These are phyloP conservation scores for Falco cherrug DNA, from an alignment of 2,797 vertebrate species.

Conservation along the genomic window DNA sequence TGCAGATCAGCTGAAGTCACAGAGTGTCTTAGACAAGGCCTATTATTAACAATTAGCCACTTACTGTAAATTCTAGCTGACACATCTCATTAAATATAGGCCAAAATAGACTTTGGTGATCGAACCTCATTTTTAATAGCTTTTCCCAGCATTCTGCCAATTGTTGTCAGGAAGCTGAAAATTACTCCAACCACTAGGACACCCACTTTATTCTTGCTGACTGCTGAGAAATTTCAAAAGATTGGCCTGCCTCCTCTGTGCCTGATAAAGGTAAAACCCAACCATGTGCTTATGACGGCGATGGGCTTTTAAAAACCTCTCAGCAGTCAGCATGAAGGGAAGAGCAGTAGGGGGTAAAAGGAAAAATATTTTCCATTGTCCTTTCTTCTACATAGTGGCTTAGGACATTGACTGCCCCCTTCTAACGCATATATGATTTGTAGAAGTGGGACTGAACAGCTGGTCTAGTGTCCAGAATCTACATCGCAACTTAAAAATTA, in stretches of 20 bases:
- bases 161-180: conserved; percentile 71
- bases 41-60: conserved; percentile 75
- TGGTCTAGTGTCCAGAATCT: background rate
- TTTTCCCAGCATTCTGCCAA: conserved; percentile 67
- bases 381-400: background rate
- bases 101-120: conserved; percentile 67
- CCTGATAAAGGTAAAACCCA: conserved; percentile 55
- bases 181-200: conserved; percentile 66
- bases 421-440: conserved; percentile 12
- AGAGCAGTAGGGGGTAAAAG: conserved; percentile 20
- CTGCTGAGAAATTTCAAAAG: conserved; percentile 73
- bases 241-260: conserved; percentile 35
- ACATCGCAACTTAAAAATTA: background rate
- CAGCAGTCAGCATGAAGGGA: conserved; percentile 41
- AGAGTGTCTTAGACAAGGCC: conserved; percentile 40
- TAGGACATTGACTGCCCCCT: conserved; percentile 28
- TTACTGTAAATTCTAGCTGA: conserved; percentile 73
- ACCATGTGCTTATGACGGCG: conserved; percentile 20
- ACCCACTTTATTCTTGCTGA: conserved; percentile 65
- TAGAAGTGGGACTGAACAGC: background rate
- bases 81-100: conserved; percentile 69
- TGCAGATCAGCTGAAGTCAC: conserved; percentile 33
- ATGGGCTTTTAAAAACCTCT: conserved; percentile 54
- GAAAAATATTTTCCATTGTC: conserved; percentile 43
- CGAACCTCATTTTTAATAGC: conserved; percentile 71